Conservation (phyloP, 1,140 invertebrate genomes). For the Drosophila takahashii region DNA sequence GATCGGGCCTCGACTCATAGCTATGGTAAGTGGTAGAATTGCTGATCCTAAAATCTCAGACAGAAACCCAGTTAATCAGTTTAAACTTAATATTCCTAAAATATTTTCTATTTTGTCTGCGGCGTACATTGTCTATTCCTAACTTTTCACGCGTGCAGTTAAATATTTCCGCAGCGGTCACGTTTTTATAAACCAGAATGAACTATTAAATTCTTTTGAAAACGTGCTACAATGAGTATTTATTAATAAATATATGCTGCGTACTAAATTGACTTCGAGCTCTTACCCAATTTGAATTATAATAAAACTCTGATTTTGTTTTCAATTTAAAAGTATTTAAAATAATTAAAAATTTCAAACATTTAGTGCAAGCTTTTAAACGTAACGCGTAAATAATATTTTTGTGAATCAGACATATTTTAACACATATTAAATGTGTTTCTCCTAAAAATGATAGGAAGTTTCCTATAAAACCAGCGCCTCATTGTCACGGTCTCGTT, state of each 20-base stretch:
- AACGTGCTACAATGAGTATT: constrained; percentile 11
- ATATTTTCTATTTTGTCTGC: not conserved
- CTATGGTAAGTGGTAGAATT: constrained; percentile 58
- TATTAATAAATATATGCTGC: not conserved
- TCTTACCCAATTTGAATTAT: no score
- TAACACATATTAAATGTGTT: not conserved
- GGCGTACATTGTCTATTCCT: not conserved
- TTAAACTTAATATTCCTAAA: not conserved
- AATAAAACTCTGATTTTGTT: no score
- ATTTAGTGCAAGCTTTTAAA: no score
- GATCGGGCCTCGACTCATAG: constrained; percentile 75
- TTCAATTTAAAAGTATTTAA: no score
- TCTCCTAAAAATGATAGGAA: not conserved
- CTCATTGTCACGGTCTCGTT: not conserved
- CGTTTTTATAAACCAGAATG: not conserved
- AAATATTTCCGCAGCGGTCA: not conserved
- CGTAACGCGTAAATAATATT: not conserved
- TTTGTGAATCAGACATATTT: not conserved
- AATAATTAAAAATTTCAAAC: no score
- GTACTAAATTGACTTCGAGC: no score
- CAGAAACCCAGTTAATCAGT: not conserved
- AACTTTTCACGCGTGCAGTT: not conserved
- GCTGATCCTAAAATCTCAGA: not conserved
- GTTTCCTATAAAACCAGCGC: not conserved
- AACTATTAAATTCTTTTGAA: not conserved